Conservation (phyloP, 2,888 invertebrate species). For the Netelia melanura region DNA sequence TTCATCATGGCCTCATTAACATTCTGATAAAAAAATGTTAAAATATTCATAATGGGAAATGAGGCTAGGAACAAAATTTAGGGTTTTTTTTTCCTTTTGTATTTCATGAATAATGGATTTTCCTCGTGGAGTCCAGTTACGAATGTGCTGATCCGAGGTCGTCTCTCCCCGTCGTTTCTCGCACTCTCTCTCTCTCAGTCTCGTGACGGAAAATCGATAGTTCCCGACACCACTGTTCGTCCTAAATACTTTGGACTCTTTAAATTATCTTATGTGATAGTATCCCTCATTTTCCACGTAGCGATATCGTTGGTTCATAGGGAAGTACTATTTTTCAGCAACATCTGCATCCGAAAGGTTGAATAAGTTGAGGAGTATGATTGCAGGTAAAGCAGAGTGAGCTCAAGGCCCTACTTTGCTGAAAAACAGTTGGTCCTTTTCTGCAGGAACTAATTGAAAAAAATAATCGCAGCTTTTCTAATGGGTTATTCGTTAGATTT, state of each 20-base stretch:
- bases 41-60: neutral
- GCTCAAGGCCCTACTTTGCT: no score
- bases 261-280: conserved; percentile 53
- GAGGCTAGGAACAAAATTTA: neutral
- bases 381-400: no score
- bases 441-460: no score
- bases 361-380: no score
- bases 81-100: neutral
- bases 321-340: neutral
- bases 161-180: conserved; percentile 34
- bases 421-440: no score
- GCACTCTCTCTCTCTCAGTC: conserved; percentile 25
- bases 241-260: conserved; percentile 46
- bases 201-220: conserved; percentile 64
- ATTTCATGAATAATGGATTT: conserved; percentile 60
- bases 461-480: no score
- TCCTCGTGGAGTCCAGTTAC: conserved; percentile 21
- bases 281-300: conserved; percentile 18
- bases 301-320: neutral
- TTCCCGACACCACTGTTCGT: conserved; percentile 39
- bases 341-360: neutral
- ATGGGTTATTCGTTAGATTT: no score
- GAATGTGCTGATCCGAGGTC: conserved; percentile 45
- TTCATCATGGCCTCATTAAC: neutral
- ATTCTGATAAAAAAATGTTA: neutral